A percentile compares a stretch with the other conserved stretches of the same genome.
Evolutionary conservation across 2,888 invertebrate genomes (phyloP).

Genomic region (Ochlodes sylvanus): DNA sequence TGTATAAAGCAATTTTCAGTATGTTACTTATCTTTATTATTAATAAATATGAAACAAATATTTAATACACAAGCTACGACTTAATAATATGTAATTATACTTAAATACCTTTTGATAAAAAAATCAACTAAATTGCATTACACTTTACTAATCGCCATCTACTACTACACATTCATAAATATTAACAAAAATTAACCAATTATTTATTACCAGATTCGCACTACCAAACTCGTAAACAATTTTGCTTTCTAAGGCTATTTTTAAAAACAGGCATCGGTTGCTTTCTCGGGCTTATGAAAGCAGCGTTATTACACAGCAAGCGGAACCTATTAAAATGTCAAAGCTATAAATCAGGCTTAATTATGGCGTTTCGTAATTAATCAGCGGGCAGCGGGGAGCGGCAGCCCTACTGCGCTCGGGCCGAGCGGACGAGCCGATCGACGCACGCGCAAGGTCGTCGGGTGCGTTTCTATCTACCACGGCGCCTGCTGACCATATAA

Average conservation of each 20-base stretch:
- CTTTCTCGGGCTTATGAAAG: constrained; percentile 23
- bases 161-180: too few relatives aligned
- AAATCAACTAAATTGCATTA: too few relatives aligned
- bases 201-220: constrained; percentile 2
- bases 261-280: not conserved
- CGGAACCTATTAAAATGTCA: constrained; percentile 37
- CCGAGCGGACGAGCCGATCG: constrained; percentile 53
- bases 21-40: too few relatives aligned
- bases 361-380: constrained; percentile 35
- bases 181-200: not conserved
- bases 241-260: constrained; percentile 4
- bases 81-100: too few relatives aligned
- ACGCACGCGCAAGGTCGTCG: constrained; percentile 77
- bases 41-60: too few relatives aligned
- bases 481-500: constrained; percentile 58
- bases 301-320: constrained; percentile 18
- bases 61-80: too few relatives aligned
- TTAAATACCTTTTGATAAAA: too few relatives aligned
- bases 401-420: constrained; percentile 46
- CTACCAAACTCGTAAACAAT: not conserved
- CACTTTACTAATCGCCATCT: too few relatives aligned
- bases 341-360: constrained; percentile 35
- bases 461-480: constrained; percentile 71
- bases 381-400: not conserved
- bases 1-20: too few relatives aligned